Conservation (phyloP, 2,888 invertebrate genomes). For the Mythimna impura region DNA sequence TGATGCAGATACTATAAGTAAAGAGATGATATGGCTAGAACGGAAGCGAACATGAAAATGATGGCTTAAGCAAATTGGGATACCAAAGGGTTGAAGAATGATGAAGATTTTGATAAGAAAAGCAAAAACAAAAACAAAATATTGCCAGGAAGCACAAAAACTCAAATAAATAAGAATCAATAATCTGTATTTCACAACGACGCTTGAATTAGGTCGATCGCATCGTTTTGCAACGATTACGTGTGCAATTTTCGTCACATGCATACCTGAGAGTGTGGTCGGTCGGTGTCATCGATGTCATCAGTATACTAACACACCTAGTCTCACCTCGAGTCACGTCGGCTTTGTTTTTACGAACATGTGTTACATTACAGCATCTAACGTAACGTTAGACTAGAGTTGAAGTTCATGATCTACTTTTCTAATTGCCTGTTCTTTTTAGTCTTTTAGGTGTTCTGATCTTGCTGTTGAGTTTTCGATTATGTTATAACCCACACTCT, state of each 20-base stretch:
- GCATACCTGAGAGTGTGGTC: constrained; percentile 41
- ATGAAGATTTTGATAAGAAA: neutral
- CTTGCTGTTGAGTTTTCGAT: neutral
- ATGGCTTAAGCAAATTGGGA: neutral
- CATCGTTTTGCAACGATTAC: constrained; percentile 66
- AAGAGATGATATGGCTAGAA: neutral
- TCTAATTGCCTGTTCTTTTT: constrained; percentile 6
- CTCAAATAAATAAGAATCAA: constrained; percentile 39
- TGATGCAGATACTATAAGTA: neutral
- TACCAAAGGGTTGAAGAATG: neutral
- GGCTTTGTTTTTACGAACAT: constrained; percentile 23
- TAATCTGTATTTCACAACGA: constrained; percentile 53
- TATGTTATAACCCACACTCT: neutral
- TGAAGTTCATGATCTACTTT: constrained; percentile 62
- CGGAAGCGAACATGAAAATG: neutral
- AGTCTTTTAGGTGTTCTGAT: neutral
- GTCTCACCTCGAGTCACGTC: constrained; percentile 44
- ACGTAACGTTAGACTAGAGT: constrained; percentile 35
- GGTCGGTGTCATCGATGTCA: constrained; percentile 28
- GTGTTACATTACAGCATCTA: constrained; percentile 50
- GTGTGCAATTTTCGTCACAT: constrained; percentile 61
- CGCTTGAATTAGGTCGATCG: constrained; percentile 59
- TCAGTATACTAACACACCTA: constrained; percentile 38
- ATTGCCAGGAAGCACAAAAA: constrained; percentile 9
- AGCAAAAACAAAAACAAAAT: neutral